Percentiles rank a stretch among this genome's conserved stretches.
These are phyloP conservation scores for Salvelinus namaycush DNA, from an alignment of 2,113 vertebrate species.

Conservation along the genomic window DNA sequence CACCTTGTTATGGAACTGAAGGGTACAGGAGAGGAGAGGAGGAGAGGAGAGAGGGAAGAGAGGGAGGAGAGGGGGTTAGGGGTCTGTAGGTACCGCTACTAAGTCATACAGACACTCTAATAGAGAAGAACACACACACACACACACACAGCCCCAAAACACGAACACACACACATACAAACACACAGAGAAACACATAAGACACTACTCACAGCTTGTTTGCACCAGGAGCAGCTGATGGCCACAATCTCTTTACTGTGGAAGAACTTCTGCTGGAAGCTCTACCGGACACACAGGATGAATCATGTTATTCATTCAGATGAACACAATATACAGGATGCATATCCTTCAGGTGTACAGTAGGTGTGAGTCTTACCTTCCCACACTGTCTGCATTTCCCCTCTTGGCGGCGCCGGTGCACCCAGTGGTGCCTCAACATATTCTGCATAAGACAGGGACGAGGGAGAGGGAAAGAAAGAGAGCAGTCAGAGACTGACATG, in stretches of 20 bases:
- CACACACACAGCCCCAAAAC: too few relatives aligned
- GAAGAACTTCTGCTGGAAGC: conserved; percentile 99
- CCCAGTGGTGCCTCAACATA: conserved; percentile 94
- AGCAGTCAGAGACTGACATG: not conserved
- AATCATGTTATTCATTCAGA: conserved; percentile 15
- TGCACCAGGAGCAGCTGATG: conserved; percentile 99
- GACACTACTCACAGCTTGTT: conserved; percentile 88
- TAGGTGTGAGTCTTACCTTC: conserved; percentile 77
- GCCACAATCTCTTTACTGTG: conserved; percentile 99
- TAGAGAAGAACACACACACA: not conserved
- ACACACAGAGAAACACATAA: not conserved
- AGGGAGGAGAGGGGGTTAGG: conserved; percentile 16
- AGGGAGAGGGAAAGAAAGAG: not conserved
- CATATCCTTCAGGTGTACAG: not conserved
- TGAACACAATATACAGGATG: not conserved
- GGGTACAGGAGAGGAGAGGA: not conserved
- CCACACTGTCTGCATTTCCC: conserved; percentile 97
- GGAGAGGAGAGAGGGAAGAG: conserved; percentile 21
- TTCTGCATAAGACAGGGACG: conserved; percentile 72
- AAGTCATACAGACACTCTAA: too few relatives aligned
- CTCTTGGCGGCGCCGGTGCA: conserved; percentile 93
- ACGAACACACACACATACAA: too few relatives aligned
- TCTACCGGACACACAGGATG: conserved; percentile 70
- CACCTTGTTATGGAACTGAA: conserved; percentile 98
- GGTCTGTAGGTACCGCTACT: not conserved